Percentiles rank a stretch among this genome's conserved stretches.
phyloP scores from a whole-genome alignment of 2,113 vertebrate genomes.

The Gobius niger region DNA sequence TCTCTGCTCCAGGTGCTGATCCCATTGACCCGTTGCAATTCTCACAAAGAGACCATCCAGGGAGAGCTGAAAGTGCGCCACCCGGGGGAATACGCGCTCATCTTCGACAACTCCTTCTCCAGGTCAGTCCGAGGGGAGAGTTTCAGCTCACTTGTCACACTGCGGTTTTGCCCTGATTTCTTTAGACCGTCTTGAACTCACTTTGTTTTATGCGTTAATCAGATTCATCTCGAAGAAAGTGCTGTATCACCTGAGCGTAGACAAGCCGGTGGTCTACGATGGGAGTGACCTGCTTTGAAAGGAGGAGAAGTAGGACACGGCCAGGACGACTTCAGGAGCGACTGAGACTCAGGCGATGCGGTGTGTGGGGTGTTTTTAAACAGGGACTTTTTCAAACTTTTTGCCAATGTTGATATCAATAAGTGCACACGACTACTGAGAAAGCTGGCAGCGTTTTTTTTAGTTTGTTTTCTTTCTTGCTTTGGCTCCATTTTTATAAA shows the following conservation, averaged over 20 bases:
- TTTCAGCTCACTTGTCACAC: too few relatives aligned
- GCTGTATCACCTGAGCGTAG: conserved; percentile 85
- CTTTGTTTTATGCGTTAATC: conserved; percentile 11
- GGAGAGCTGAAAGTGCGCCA: conserved; percentile 89
- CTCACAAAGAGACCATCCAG: conserved; percentile 90
- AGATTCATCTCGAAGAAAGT: conserved; percentile 97
- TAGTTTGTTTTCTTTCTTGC: neutral
- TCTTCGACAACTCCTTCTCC: conserved; percentile 98
- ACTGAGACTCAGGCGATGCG: neutral
- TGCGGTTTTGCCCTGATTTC: neutral
- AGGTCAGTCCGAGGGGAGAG: conserved; percentile 73
- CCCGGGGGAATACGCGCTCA: conserved; percentile 85
- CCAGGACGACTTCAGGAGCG: neutral
- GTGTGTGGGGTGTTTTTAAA: conserved; percentile 1
- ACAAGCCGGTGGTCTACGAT: conserved; percentile 84
- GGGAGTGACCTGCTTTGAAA: conserved; percentile 81
- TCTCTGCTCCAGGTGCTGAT: conserved; percentile 86
- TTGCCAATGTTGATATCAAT: neutral
- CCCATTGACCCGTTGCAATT: conserved; percentile 90
- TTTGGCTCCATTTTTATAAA: neutral
- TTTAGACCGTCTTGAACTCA: conserved; percentile 4
- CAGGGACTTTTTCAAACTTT: neutral
- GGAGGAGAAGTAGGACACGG: neutral
- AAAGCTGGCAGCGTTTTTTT: neutral
- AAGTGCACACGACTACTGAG: neutral